Conservation (phyloP, 2,113 vertebrate species). For the Pterocles gutturalis region DNA sequence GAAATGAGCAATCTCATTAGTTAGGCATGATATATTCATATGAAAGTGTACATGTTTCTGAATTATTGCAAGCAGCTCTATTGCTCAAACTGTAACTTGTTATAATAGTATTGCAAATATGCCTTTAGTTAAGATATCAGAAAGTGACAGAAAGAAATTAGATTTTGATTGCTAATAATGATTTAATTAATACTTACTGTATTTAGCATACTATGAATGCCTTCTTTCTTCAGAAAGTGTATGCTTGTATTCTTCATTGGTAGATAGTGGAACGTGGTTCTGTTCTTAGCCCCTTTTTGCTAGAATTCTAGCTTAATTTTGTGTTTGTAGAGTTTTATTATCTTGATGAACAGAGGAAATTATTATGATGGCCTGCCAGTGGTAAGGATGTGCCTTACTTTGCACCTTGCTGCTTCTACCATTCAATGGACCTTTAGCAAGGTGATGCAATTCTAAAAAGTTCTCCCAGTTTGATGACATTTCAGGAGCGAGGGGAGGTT, state of each 20-base stretch:
- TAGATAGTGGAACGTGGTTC: neutral
- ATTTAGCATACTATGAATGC: slow-evolving; percentile 63
- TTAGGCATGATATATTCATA: slow-evolving; percentile 95
- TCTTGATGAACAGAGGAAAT: neutral
- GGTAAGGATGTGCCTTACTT: neutral
- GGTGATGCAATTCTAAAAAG: neutral
- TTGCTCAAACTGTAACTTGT: slow-evolving; percentile 78
- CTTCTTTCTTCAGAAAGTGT: slow-evolving; percentile 52
- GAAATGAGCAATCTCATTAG: slow-evolving; percentile 99
- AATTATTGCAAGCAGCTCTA: slow-evolving; percentile 87
- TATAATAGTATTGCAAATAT: slow-evolving; percentile 85
- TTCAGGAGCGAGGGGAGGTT: neutral
- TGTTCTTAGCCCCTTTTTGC: neutral
- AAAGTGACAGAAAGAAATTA: slow-evolving; percentile 90
- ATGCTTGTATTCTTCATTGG: neutral
- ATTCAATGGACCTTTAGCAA: neutral
- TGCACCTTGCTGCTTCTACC: neutral
- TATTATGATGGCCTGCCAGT: neutral
- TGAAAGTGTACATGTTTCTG: slow-evolving; percentile 89
- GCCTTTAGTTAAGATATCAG: slow-evolving; percentile 89
- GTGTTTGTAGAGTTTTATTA: neutral
- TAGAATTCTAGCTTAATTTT: slow-evolving; percentile 25
- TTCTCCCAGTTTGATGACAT: neutral
- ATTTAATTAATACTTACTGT: slow-evolving; percentile 77
- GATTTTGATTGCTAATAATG: slow-evolving; percentile 80